Evolutionary conservation across 2,888 invertebrate species (phyloP).

Genomic region (Eristalinus sepulchralis): DNA sequence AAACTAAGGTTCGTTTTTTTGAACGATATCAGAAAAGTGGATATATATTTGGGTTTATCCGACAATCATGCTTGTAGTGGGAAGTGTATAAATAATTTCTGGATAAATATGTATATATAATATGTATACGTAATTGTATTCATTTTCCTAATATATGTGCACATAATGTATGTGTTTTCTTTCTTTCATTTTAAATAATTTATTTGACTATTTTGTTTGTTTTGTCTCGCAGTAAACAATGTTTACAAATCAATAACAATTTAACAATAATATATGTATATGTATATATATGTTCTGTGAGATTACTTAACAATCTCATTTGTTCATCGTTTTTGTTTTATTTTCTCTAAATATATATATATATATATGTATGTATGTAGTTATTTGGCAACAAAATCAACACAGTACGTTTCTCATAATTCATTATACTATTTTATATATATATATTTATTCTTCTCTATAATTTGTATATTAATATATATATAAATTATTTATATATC

Average conservation of each 20-base stretch:
- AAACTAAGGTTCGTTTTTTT: too few relatives aligned
- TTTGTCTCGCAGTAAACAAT: slow-evolving; percentile 36
- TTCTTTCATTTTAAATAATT: slow-evolving; percentile 41
- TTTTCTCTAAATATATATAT: slow-evolving; percentile 7
- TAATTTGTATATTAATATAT: slow-evolving; percentile 66
- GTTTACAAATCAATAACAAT: slow-evolving; percentile 72
- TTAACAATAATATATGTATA: slow-evolving; percentile 72
- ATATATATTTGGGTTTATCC: not conserved
- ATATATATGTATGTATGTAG: slow-evolving; percentile 52
- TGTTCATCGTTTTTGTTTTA: slow-evolving; percentile 51
- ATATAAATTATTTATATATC: slow-evolving; percentile 66
- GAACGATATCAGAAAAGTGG: not conserved
- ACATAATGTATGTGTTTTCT: slow-evolving; percentile 47
- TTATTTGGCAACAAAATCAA: slow-evolving; percentile 81
- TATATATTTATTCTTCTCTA: slow-evolving; percentile 32
- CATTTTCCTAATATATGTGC: slow-evolving; percentile 50
- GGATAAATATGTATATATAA: slow-evolving; percentile 42
- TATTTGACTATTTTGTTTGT: slow-evolving; percentile 36
- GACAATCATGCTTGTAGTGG: not conserved
- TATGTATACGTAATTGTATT: slow-evolving; percentile 64
- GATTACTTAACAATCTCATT: slow-evolving; percentile 65
- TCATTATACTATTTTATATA: slow-evolving; percentile 43
- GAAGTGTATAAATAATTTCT: slow-evolving; percentile 34
- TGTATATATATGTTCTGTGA: slow-evolving; percentile 58
- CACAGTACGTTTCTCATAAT: slow-evolving; percentile 79